These are phyloP conservation scores for Rhabdomys pumilio DNA, from an alignment of 2,797 vertebrate species.

Conservation along the genomic window DNA sequence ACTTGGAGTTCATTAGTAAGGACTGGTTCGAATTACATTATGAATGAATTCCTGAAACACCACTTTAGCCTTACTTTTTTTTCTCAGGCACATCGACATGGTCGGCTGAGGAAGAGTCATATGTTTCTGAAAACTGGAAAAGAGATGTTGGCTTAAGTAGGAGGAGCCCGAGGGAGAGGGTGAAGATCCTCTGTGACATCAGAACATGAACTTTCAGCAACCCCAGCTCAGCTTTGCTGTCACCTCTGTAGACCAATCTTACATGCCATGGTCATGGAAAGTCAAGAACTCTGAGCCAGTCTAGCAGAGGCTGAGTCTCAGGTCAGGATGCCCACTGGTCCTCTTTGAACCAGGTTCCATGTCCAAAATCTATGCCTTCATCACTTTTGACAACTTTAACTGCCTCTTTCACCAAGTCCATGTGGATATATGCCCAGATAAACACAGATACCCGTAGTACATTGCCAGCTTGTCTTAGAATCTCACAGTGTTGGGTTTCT, in stretches of 20 bases:
- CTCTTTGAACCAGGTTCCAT: neutral
- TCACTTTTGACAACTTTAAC: conserved; percentile 1
- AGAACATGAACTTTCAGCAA: neutral
- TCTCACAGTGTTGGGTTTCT: neutral
- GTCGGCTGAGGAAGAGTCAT: conserved; percentile 75
- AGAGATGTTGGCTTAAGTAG: conserved; percentile 39
- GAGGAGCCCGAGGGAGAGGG: neutral
- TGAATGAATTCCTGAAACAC: conserved; percentile 84
- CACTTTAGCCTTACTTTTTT: conserved; percentile 81
- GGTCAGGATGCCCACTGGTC: neutral
- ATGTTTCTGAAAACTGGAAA: conserved; percentile 75
- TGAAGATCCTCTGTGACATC: neutral
- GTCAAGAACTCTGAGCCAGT: neutral
- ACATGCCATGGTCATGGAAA: neutral
- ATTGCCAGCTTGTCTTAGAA: neutral
- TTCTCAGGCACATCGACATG: conserved; percentile 69
- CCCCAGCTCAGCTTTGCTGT: neutral
- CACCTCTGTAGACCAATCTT: neutral
- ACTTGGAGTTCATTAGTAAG: conserved; percentile 88
- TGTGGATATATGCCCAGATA: neutral
- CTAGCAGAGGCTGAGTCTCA: neutral
- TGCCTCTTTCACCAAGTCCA: neutral
- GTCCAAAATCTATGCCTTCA: neutral
- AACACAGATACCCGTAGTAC: neutral
- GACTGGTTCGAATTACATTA: conserved; percentile 84